Evolutionary conservation across 2,797 vertebrate species (phyloP).

Genomic region (Ataeniobius toweri): DNA sequence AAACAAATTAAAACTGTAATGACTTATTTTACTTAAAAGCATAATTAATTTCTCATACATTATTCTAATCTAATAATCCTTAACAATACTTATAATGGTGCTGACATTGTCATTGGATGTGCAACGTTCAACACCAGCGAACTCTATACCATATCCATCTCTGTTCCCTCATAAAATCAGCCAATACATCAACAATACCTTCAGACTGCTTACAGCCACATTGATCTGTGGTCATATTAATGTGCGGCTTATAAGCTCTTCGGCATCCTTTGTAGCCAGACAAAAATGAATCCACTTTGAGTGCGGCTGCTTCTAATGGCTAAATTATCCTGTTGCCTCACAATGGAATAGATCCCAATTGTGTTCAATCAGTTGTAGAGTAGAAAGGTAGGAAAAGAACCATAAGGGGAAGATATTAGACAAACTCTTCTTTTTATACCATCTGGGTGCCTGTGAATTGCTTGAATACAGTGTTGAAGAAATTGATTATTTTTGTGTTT

Average conservation of each 20-base stretch:
- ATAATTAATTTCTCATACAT: background rate
- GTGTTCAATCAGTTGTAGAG: constrained; percentile 39
- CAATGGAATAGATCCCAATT: constrained; percentile 48
- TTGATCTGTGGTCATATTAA: constrained; percentile 80
- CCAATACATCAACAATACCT: constrained; percentile 67
- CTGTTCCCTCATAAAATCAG: constrained; percentile 46
- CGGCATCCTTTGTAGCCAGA: constrained; percentile 71
- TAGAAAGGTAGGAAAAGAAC: constrained; percentile 30
- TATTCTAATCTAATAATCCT: background rate
- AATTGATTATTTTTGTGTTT: constrained; percentile 4
- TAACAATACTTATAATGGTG: constrained; percentile 3
- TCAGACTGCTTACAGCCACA: constrained; percentile 66
- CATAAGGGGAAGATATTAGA: constrained; percentile 33
- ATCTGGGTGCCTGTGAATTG: constrained; percentile 22
- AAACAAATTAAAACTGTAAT: background rate
- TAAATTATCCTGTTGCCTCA: constrained; percentile 43
- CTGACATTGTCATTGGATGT: background rate
- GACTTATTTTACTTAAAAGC: background rate
- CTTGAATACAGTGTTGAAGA: constrained; percentile 31
- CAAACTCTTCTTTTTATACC: constrained; percentile 34
- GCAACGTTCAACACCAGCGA: constrained; percentile 28
- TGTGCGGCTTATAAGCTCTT: constrained; percentile 69
- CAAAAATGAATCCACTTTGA: constrained; percentile 71
- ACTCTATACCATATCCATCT: constrained; percentile 33
- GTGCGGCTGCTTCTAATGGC: constrained; percentile 63